Base-by-base conservation (phyloP, 2,888 invertebrate species). In the Spilosoma lubricipeda region DNA sequence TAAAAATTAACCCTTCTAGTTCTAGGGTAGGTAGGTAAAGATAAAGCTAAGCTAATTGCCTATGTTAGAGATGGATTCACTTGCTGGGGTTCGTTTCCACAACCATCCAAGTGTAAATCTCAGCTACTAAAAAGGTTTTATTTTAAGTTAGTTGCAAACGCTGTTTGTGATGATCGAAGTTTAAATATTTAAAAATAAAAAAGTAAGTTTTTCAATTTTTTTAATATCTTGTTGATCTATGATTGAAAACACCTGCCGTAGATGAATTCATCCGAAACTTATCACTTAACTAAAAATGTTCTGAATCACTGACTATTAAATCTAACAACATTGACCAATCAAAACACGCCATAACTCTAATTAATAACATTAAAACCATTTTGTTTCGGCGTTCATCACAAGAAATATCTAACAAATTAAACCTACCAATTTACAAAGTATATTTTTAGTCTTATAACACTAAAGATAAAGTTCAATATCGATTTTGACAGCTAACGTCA, bases 281-380 rank as follows among this genome's bases (percentile, higher is more conserved):
- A 42, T 56, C 56, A 23, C 7, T 20, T 56, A 39, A 48, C 27
- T 52, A 74, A 52, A 48, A 69, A 68, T 59, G 63, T 59, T 27
- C 27, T 36, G 67, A 72, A 48, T 63, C 70, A 72, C 73, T 70
- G 39, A 39, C 77, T 79, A 76, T 85, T 77, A 75, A 84, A 77
- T 77, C 77, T 77, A 36, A 76, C 63, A 76, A 78, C 79, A 78
- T 76, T 78, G 73, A 78, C 71, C 80, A 81, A 87, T 87, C 87
- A 86, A 84, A 87, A 86, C 82, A 85, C 78, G 78, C 83, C 78
- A 73, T 80, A 82, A 86, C 79, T 82, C 80, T 85, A 87, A 87
- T 87, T 87, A 87, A 87, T 86, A 86, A 86, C 80, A 79, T 82
- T 82, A 83, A 80, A 82, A 77, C 64, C 80, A 83, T 81, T 80